A percentile compares a stretch with the other conserved stretches of the same genome.
These are phyloP conservation scores for Liasis olivaceus DNA, from an alignment of 2,797 vertebrate genomes.

Conservation along the genomic window DNA sequence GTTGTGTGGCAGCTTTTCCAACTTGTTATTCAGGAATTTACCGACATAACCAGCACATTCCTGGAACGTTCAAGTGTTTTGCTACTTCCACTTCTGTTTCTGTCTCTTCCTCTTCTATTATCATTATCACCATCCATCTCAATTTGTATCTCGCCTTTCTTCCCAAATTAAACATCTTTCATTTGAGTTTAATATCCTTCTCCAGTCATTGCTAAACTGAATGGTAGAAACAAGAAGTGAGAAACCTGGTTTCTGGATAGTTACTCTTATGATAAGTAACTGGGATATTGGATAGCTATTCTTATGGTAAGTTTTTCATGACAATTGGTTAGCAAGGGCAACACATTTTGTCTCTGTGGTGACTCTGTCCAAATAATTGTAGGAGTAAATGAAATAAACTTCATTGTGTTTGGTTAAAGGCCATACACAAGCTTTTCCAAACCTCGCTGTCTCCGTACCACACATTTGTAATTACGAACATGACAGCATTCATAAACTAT, in stretches of 20 bases:
- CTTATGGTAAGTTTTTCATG: too few relatives aligned
- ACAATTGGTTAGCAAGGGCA: too few relatives aligned
- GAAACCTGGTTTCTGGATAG: too few relatives aligned
- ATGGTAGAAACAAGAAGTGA: too few relatives aligned
- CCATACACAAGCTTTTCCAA: not conserved
- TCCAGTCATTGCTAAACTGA: too few relatives aligned
- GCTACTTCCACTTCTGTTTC: not conserved
- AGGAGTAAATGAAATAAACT: not conserved
- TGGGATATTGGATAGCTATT: too few relatives aligned
- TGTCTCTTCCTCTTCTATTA: not conserved
- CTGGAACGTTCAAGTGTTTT: not conserved
- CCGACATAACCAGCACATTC: not conserved
- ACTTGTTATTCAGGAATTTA: not conserved
- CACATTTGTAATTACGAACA: not conserved
- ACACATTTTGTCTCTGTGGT: too few relatives aligned
- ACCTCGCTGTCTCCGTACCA: not conserved
- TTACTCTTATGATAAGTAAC: too few relatives aligned
- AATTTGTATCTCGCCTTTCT: too few relatives aligned
- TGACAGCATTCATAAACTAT: not conserved
- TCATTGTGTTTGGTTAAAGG: not conserved
- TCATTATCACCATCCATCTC: not conserved
- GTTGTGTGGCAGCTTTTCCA: not conserved
- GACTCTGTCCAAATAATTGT: too few relatives aligned
- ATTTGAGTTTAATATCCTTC: too few relatives aligned
- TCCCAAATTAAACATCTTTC: too few relatives aligned